Base-by-base conservation (phyloP, 2,888 invertebrate species). In the Plagiodera versicolora region DNA sequence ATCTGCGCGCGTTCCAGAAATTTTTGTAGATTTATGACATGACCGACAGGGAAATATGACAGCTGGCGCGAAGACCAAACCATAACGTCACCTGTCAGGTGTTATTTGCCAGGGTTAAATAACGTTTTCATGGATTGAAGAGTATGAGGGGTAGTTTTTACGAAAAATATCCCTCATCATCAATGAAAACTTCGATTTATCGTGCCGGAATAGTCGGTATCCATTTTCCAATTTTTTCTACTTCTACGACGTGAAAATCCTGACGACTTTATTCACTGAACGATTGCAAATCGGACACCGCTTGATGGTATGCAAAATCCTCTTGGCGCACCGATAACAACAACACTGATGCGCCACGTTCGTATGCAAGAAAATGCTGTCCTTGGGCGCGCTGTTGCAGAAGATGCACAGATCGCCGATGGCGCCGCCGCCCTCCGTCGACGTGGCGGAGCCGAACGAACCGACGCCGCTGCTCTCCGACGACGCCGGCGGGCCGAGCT, bases 251-350 rank as follows among this genome's bases (percentile, higher is more conserved):
- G 70, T 72, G 59, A 86, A 87, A 14, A 87, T 84, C 73, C 83
- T 87, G 56, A 88, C 75, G 0, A 89, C 86, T 72, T 87, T 88
- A 68, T 84, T 87, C 4, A 88, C 86, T 79, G 85, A 85, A 60
- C 87, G 81, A 69, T 89, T 89, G 73, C 90, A 90, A 1, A 88
- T 82, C 0, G 90, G 89, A 74, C 90, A 90, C 20, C 86, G 78
- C 69, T 85, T 86, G 1, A 83, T 83, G 28, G 82, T 83, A 11
- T 82, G 82, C 87, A 89, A 88, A 0, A 87, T 86, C 70, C 85
- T 86, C 45, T 86, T 82, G 0, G 89, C 88, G 75, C 90, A 90
- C 56, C 82, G 84, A 69, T 89, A 90, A 71, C 90, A 90, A 66
- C 89, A 89, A 72, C 87, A 89, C 65, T 87, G 85, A 63, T 89